These are phyloP conservation scores for Rhinella marina DNA, from an alignment of 2,797 vertebrate genomes.

Conservation along the genomic window DNA sequence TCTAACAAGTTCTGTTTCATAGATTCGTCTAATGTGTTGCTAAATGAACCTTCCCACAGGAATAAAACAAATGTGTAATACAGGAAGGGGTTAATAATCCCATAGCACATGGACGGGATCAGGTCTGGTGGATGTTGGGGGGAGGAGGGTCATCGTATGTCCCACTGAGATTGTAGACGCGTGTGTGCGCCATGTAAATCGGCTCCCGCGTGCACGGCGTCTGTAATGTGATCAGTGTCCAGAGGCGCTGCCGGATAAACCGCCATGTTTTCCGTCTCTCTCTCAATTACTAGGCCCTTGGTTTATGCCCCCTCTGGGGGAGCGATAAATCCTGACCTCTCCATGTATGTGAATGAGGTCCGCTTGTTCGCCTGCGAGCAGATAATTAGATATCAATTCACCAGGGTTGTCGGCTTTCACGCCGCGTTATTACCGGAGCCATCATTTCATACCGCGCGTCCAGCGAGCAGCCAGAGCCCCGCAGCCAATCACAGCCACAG, in stretches of 20 bases:
- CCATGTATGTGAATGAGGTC: slow-evolving; percentile 8
- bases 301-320: slow-evolving; percentile 21
- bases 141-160: not conserved
- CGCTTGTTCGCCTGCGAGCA: slow-evolving; percentile 8
- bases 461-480: not conserved
- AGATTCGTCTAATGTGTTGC: not conserved
- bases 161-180: not conserved
- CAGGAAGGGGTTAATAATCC: not conserved
- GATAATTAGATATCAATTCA: slow-evolving; percentile 53
- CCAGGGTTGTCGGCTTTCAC: slow-evolving; percentile 19
- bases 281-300: slow-evolving; percentile 8
- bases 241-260: not conserved
- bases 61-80: not conserved
- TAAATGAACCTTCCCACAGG: not conserved
- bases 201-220: too few relatives aligned
- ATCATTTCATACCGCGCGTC: slow-evolving; percentile 28
- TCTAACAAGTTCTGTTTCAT: not conserved
- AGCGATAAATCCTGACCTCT: slow-evolving; percentile 20
- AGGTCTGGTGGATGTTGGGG: not conserved
- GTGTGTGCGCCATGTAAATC: not conserved
- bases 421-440: slow-evolving; percentile 20
- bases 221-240: not conserved
- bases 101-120: not conserved
- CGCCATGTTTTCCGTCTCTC: slow-evolving; percentile 28
- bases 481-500: slow-evolving; percentile 39